Evolutionary conservation across 2,888 invertebrate genomes (phyloP).

Genomic region (Melikaiella ostensackeni): DNA sequence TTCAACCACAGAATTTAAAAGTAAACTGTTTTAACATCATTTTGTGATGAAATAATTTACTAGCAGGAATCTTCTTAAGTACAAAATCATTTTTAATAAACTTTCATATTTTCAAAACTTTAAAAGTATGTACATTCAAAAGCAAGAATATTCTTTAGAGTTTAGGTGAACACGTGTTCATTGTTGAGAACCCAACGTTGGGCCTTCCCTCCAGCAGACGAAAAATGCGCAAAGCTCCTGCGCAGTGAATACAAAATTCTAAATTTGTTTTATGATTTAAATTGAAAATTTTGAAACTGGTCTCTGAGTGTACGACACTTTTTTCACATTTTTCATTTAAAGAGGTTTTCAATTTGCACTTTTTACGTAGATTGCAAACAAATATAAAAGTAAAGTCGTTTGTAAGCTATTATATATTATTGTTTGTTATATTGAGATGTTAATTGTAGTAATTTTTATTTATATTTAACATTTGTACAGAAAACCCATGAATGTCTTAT

Average conservation of each 20-base stretch:
- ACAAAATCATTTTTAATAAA: too few relatives aligned
- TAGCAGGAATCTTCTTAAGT: neutral
- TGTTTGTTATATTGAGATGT: too few relatives aligned
- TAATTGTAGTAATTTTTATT: too few relatives aligned
- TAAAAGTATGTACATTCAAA: neutral
- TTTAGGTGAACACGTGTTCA: neutral
- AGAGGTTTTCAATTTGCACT: too few relatives aligned
- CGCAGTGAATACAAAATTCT: neutral
- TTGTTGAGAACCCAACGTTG: conserved; percentile 14
- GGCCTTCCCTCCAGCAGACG: conserved; percentile 1
- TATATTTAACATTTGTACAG: too few relatives aligned
- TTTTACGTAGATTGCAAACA: too few relatives aligned
- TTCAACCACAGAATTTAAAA: neutral
- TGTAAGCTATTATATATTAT: too few relatives aligned
- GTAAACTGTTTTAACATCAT: neutral
- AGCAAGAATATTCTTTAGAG: neutral
- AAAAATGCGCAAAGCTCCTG: neutral
- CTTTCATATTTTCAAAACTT: too few relatives aligned
- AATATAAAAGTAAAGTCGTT: too few relatives aligned
- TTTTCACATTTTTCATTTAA: too few relatives aligned
- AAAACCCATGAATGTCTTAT: too few relatives aligned
- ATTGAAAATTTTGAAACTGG: neutral
- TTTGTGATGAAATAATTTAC: neutral
- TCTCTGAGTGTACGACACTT: too few relatives aligned
- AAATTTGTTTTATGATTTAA: neutral